Evolutionary conservation across 2,888 invertebrate species (phyloP).

Genomic region (Bellardia pandia): DNA sequence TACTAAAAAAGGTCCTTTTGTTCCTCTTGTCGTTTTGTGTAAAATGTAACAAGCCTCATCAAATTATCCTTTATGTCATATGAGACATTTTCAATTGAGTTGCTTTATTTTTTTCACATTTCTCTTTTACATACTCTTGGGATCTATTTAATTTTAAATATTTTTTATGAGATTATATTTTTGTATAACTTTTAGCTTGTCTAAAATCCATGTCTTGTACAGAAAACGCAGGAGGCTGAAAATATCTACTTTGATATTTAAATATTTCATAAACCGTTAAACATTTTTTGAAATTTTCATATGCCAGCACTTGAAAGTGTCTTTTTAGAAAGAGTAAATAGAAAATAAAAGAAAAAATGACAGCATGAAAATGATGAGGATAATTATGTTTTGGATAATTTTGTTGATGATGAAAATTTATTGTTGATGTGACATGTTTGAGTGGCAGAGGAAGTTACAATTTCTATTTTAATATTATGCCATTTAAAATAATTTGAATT

Average conservation of each 20-base stretch:
- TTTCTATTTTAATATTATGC: conserved; percentile 43
- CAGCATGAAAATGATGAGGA: conserved; percentile 42
- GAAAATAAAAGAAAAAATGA: background rate
- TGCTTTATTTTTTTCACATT: conserved; percentile 35
- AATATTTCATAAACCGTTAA: conserved; percentile 55
- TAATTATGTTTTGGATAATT: conserved; percentile 56
- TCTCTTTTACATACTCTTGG: conserved; percentile 76
- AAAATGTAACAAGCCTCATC: conserved; percentile 78
- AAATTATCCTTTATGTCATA: conserved; percentile 83
- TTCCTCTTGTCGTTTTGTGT: conserved; percentile 14
- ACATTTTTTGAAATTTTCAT: conserved; percentile 47
- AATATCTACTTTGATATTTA: conserved; percentile 40
- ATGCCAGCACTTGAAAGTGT: conserved; percentile 66
- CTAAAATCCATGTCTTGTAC: conserved; percentile 38
- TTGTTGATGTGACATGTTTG: conserved; percentile 69
- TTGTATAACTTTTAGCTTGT: conserved; percentile 44
- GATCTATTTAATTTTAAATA: conserved; percentile 81
- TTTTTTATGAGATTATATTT: conserved; percentile 79
- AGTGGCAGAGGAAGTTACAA: conserved; percentile 67
- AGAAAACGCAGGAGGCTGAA: background rate
- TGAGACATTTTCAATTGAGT: conserved; percentile 78
- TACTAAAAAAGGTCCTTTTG: conserved; percentile 42
- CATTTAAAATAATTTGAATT: conserved; percentile 34
- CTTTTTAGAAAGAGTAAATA: conserved; percentile 19
- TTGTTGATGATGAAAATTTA: conserved; percentile 37